phyloP scores from a whole-genome alignment of 2,113 vertebrate genomes.

The Fulica atra region DNA sequence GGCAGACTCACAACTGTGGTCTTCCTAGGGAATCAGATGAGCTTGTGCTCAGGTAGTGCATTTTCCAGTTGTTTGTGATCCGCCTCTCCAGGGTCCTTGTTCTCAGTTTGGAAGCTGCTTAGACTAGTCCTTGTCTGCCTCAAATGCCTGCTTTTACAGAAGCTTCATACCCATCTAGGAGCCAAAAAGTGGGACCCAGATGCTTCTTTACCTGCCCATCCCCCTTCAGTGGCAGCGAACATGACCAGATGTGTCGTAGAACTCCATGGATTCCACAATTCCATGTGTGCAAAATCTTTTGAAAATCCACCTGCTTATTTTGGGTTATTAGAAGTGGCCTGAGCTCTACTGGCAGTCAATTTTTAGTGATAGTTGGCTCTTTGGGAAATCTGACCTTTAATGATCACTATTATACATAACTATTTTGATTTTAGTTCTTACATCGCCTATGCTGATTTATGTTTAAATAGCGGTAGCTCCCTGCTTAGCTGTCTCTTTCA shows the following conservation, averaged over 20 bases:
- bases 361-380: background rate
- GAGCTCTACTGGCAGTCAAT: background rate
- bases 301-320: background rate
- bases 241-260: background rate
- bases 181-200: background rate
- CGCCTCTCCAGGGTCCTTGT: background rate
- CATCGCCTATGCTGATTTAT: slow-evolving; percentile 27
- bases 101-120: background rate
- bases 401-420: background rate
- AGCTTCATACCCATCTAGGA: background rate
- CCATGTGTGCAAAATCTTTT: background rate
- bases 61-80: background rate
- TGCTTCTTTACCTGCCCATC: background rate
- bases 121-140: background rate
- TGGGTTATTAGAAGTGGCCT: background rate
- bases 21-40: background rate
- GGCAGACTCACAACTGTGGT: background rate
- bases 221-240: background rate
- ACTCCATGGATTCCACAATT: background rate
- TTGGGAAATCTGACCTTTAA: slow-evolving; percentile 18
- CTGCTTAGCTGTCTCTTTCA: slow-evolving; percentile 14
- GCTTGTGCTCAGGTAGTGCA: background rate
- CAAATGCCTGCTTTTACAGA: background rate
- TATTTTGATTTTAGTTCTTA: slow-evolving; percentile 14
- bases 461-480: slow-evolving; percentile 15